Percentiles rank a stretch among this genome's conserved stretches.
These are phyloP conservation scores for Zaprionus nigranus DNA, from an alignment of 1,140 invertebrate genomes.

Conservation along the genomic window DNA sequence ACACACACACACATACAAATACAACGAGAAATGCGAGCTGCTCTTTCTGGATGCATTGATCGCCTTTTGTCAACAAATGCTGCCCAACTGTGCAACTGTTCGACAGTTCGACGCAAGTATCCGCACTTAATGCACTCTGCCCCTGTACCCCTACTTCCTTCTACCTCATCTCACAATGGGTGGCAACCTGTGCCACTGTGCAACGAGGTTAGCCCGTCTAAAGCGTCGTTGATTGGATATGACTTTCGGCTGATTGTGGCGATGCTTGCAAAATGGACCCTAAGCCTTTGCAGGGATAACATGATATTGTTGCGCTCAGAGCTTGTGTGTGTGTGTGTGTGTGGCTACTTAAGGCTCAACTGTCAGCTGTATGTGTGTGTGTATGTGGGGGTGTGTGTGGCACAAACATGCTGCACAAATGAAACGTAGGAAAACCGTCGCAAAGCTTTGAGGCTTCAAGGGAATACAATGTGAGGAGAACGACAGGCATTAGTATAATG, in stretches of 20 bases:
- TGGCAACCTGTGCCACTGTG: background rate
- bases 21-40: slow-evolving; percentile 6
- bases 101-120: slow-evolving; percentile 4
- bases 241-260: slow-evolving; percentile 61
- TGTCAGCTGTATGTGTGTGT: slow-evolving; percentile 15
- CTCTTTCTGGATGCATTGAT: slow-evolving; percentile 34
- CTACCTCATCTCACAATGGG: background rate
- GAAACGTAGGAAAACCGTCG: slow-evolving; percentile 50
- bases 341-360: slow-evolving; percentile 58
- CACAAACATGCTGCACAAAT: slow-evolving; percentile 58
- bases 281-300: slow-evolving; percentile 28
- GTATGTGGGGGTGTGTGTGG: slow-evolving; percentile 38
- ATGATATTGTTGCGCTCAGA: slow-evolving; percentile 8
- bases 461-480: slow-evolving; percentile 44
- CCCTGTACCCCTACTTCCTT: background rate
- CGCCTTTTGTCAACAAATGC: slow-evolving; percentile 40
- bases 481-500: slow-evolving; percentile 41
- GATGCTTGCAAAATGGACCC: slow-evolving; percentile 14
- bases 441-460: slow-evolving; percentile 45
- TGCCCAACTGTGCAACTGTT: background rate
- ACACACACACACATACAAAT: background rate
- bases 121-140: slow-evolving; percentile 55
- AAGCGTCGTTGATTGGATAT: slow-evolving; percentile 63
- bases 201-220: background rate
- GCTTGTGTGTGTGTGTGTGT: background rate